Evolutionary conservation across 64 coral and sea anemone species (phyloP).

Genomic region (Astreopora myriophthalma): DNA sequence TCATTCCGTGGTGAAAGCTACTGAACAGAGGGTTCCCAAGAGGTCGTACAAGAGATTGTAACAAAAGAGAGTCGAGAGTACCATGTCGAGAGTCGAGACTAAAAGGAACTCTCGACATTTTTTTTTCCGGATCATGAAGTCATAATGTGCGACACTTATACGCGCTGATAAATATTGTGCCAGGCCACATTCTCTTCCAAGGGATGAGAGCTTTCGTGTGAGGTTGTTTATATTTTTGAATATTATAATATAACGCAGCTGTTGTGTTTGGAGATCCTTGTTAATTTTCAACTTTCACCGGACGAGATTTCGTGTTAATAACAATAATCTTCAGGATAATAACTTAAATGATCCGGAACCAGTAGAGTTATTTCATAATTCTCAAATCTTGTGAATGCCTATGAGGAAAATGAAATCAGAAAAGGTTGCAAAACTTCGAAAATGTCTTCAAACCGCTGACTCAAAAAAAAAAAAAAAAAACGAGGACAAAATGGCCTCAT

Average conservation of each 20-base stretch:
- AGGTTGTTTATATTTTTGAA: background rate
- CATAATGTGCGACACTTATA: background rate
- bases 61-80: no score
- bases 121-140: background rate
- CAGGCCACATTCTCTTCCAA: background rate
- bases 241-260: background rate
- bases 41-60: background rate
- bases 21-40: background rate
- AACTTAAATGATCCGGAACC: background rate
- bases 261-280: background rate
- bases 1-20: background rate
- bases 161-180: background rate
- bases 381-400: background rate
- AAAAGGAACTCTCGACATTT: background rate
- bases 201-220: background rate
- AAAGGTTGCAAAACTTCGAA: background rate
- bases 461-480: background rate
- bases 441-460: background rate
- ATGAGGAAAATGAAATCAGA: background rate
- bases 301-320: background rate
- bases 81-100: no score
- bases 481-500: background rate
- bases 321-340: background rate
- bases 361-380: background rate
- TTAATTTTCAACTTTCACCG: background rate